Evolutionary conservation across 2,113 vertebrate genomes (phyloP).

Genomic region (Sinocyclocheilus rhinocerous): DNA sequence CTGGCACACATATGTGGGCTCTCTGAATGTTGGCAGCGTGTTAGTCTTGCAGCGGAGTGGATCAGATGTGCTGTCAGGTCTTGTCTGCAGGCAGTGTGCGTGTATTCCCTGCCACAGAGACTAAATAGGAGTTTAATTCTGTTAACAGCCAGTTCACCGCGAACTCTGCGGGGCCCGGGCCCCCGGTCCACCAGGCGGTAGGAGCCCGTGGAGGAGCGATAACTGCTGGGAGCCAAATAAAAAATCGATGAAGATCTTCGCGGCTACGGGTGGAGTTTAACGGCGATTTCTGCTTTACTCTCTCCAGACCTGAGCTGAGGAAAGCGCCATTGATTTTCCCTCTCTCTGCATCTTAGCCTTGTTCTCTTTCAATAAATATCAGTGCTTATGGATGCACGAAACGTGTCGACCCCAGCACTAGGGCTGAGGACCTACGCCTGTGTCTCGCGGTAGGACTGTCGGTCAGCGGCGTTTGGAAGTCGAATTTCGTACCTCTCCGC

Average conservation of each 20-base stretch:
- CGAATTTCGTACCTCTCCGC: slow-evolving; percentile 1
- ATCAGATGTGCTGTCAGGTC: slow-evolving; percentile 46
- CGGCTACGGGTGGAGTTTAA: slow-evolving; percentile 69
- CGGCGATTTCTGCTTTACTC: slow-evolving; percentile 65
- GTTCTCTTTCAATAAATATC: slow-evolving; percentile 74
- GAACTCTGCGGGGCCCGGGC: slow-evolving; percentile 61
- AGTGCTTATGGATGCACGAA: slow-evolving; percentile 37
- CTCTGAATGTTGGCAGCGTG: slow-evolving; percentile 45
- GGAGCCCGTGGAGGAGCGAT: slow-evolving; percentile 64
- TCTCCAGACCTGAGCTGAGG: slow-evolving; percentile 67
- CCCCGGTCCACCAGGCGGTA: slow-evolving; percentile 66
- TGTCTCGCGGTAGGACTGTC: neutral
- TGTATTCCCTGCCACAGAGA: slow-evolving; percentile 47
- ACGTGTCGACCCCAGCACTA: neutral
- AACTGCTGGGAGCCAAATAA: slow-evolving; percentile 73
- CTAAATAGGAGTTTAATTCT: slow-evolving; percentile 66
- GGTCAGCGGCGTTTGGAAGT: slow-evolving; percentile 11
- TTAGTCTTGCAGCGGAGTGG: slow-evolving; percentile 39
- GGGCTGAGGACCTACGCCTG: neutral
- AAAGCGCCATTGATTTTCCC: slow-evolving; percentile 71
- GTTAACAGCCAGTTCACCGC: slow-evolving; percentile 57
- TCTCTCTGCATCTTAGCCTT: slow-evolving; percentile 58
- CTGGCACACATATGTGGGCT: slow-evolving; percentile 39
- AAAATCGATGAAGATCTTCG: slow-evolving; percentile 68
- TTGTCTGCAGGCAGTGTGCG: slow-evolving; percentile 43